phyloP scores from a whole-genome alignment of 2,797 vertebrate species.

The Tympanoctomys barrerae region DNA sequence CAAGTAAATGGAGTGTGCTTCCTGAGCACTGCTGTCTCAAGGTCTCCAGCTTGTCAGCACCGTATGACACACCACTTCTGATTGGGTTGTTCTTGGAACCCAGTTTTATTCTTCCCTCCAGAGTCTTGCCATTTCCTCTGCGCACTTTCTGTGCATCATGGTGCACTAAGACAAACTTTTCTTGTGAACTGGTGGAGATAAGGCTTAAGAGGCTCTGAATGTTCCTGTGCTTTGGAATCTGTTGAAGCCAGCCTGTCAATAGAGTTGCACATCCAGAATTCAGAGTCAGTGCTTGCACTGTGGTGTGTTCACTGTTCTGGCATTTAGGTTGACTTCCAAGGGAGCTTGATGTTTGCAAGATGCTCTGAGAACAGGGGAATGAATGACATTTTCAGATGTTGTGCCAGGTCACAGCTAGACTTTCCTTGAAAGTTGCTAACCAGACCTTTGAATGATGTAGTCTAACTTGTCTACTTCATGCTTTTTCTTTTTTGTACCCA shows the following conservation, averaged over 20 bases:
- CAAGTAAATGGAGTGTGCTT: not conserved
- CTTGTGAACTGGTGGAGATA: not conserved
- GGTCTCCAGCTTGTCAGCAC: not conserved
- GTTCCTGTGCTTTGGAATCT: not conserved
- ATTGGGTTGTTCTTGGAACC: not conserved
- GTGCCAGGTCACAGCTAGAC: not conserved
- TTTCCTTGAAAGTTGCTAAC: not conserved
- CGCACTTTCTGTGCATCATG: fast-evolving
- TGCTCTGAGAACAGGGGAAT: not conserved
- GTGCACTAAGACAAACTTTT: not conserved
- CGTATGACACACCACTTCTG: not conserved
- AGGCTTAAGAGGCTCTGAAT: not conserved
- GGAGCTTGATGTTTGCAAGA: not conserved
- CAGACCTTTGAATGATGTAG: not conserved
- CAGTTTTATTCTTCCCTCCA: not conserved
- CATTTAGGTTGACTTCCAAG: not conserved
- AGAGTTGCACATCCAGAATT: not conserved
- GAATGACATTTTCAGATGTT: not conserved
- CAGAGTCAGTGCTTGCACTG: not conserved
- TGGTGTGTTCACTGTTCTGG: not conserved
- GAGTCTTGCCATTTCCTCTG: not conserved
- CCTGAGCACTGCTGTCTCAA: not conserved
- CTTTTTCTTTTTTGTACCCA: not conserved
- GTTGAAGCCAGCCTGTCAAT: not conserved
- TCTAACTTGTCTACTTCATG: not conserved